These are phyloP conservation scores for Monomorium pharaonis DNA, from an alignment of 1,140 invertebrate genomes.

Conservation along the genomic window DNA sequence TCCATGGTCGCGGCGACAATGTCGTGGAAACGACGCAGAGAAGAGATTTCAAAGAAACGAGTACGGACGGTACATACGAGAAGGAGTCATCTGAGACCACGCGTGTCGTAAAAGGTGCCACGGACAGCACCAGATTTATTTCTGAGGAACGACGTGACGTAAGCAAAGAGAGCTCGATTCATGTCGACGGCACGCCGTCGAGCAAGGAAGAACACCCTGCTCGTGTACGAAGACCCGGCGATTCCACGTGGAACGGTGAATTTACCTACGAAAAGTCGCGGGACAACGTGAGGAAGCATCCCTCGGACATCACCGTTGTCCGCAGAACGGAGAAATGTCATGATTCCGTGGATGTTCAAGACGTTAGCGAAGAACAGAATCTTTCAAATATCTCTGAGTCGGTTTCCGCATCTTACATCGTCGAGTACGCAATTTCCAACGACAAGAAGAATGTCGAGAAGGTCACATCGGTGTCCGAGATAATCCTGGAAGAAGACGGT, in stretches of 20 bases:
- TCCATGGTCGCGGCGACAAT: neutral
- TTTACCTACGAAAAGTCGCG: constrained; percentile 62
- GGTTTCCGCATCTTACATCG: constrained; percentile 61
- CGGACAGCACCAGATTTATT: constrained; percentile 63
- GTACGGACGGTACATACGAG: constrained; percentile 60
- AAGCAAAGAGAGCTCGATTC: constrained; percentile 36
- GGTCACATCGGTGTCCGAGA: constrained; percentile 61
- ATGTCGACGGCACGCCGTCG: neutral
- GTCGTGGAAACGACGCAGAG: constrained; percentile 56
- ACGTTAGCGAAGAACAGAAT: constrained; percentile 68
- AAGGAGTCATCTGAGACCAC: constrained; percentile 60
- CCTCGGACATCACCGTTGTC: constrained; percentile 56
- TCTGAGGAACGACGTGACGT: constrained; percentile 60
- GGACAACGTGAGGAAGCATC: neutral
- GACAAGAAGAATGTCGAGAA: constrained; percentile 70
- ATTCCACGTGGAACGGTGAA: constrained; percentile 71
- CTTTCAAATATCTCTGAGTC: constrained; percentile 53
- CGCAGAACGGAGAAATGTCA: constrained; percentile 58
- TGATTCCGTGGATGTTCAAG: constrained; percentile 68
- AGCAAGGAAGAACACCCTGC: neutral
- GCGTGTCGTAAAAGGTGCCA: constrained; percentile 56
- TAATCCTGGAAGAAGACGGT: constrained; percentile 64
- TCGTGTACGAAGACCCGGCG: constrained; percentile 43
- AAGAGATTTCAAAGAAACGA: constrained; percentile 52
- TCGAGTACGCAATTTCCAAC: constrained; percentile 61